Evolutionary conservation across 2,797 vertebrate species (phyloP).

Genomic region (Acrossocheilus fasciatus): DNA sequence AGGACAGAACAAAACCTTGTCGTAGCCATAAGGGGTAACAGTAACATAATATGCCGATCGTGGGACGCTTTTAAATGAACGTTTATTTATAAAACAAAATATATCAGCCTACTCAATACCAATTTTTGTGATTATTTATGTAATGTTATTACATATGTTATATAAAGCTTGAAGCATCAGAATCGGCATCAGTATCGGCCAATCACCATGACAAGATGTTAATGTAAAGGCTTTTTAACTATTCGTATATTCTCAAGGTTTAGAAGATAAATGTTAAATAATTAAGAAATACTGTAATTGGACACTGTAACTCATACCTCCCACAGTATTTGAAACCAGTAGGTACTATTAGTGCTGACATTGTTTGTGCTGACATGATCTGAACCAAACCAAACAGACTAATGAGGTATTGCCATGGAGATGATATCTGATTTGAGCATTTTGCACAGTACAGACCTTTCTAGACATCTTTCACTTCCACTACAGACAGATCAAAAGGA

Average conservation of each 20-base stretch:
- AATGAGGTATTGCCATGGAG: slow-evolving; percentile 53
- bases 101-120: too few species aligned
- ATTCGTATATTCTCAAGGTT: neutral
- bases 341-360: slow-evolving; percentile 5
- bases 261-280: neutral
- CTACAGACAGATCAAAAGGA: neutral
- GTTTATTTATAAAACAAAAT: too few species aligned
- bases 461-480: neutral
- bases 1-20: too few species aligned
- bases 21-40: too few species aligned
- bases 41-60: too few species aligned
- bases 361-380: slow-evolving; percentile 45
- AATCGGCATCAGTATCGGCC: too few species aligned
- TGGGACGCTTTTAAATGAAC: too few species aligned
- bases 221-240: neutral
- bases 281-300: neutral
- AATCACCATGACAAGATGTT: too few species aligned
- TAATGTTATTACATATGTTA: too few species aligned
- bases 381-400: slow-evolving; percentile 46
- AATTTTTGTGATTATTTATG: too few species aligned
- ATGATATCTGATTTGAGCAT: slow-evolving; percentile 40
- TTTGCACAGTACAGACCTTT: slow-evolving; percentile 36
- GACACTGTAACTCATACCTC: neutral
- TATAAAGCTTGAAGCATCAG: too few species aligned
- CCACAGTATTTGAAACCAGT: neutral